These are phyloP conservation scores for Leucopsar rothschildi DNA, from an alignment of 2,113 vertebrate species.

Conservation along the genomic window DNA sequence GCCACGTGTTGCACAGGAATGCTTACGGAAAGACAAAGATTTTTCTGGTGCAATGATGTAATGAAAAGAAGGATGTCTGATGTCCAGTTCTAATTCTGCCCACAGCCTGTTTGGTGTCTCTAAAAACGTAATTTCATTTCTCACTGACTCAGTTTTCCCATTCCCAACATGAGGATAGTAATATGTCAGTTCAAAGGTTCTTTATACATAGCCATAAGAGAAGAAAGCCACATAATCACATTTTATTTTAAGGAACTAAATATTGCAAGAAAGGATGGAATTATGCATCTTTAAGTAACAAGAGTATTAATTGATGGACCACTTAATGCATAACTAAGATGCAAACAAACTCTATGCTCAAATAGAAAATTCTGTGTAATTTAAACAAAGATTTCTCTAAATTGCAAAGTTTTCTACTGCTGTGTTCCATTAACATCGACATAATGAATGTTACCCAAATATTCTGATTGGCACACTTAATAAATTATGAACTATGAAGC, in stretches of 20 bases:
- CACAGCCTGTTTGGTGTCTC: not conserved
- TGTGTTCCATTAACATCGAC: not conserved
- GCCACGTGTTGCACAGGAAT: not conserved
- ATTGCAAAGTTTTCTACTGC: not conserved
- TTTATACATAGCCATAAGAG: not conserved
- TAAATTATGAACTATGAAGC: not conserved
- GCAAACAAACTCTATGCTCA: not conserved
- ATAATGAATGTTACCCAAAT: constrained; percentile 1
- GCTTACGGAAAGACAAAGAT: not conserved
- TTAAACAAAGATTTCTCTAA: not conserved
- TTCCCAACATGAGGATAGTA: not conserved
- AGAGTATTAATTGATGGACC: not conserved
- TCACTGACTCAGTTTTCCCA: not conserved
- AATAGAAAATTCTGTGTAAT: not conserved
- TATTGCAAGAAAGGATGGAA: not conserved
- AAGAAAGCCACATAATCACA: not conserved
- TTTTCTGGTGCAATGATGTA: not conserved
- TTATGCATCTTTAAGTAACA: not conserved
- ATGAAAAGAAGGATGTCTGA: not conserved
- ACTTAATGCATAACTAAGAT: not conserved
- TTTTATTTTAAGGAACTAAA: not conserved
- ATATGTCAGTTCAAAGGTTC: not conserved
- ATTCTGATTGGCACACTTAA: not conserved
- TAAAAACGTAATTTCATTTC: not conserved
- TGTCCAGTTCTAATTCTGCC: not conserved